Evolutionary conservation across 1,140 invertebrate species (phyloP).

Genomic region (Chironomus striatipennis): DNA sequence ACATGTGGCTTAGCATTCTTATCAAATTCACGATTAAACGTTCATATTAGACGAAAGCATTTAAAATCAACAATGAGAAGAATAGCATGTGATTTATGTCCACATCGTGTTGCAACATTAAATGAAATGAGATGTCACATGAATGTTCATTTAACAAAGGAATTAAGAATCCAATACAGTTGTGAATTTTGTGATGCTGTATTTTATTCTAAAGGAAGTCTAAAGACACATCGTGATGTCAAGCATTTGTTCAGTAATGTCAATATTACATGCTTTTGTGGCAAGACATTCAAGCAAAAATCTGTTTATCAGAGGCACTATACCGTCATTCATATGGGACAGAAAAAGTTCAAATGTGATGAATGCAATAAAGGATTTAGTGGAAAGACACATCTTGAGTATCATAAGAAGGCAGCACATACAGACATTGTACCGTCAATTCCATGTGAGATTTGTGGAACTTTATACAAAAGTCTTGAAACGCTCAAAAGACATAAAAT

Average conservation of each 20-base stretch:
- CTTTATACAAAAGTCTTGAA: not conserved
- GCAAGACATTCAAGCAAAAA: not conserved
- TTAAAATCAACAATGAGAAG: not conserved
- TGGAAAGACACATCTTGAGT: not conserved
- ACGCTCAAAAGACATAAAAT: not conserved
- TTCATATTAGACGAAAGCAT: not conserved
- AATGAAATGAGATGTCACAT: not conserved
- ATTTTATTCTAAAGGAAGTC: not conserved
- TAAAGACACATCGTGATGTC: not conserved
- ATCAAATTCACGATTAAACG: not conserved
- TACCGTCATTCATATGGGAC: not conserved
- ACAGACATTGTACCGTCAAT: not conserved
- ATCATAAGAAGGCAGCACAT: not conserved
- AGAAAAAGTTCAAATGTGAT: not conserved
- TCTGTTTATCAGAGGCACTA: slow-evolving; percentile 6
- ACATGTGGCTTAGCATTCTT: not conserved
- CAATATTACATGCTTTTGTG: not conserved
- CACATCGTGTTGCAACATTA: not conserved
- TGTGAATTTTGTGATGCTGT: not conserved
- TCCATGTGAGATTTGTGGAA: not conserved
- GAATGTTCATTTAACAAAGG: not conserved
- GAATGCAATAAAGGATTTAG: not conserved
- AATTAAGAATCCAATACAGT: not conserved
- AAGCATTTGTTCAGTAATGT: not conserved
- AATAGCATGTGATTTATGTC: not conserved